phyloP scores from a whole-genome alignment of 2,113 vertebrate genomes.

The Tragelaphus strepsiceros region DNA sequence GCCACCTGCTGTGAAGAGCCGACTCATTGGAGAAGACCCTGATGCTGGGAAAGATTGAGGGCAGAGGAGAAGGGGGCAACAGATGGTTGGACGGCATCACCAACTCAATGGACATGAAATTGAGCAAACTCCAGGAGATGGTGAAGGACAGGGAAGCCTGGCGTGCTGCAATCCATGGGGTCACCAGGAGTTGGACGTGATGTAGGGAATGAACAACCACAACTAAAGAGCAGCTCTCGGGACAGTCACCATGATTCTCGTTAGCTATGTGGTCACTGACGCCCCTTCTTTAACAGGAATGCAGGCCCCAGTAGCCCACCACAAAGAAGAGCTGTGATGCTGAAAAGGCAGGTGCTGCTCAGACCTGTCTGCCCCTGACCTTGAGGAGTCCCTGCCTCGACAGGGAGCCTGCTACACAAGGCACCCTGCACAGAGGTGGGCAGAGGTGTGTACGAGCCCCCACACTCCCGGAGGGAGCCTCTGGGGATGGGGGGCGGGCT shows the following conservation, averaged over 20 bases:
- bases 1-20: not conserved
- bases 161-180: not conserved
- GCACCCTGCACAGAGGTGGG: not conserved
- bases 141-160: not conserved
- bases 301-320: not conserved
- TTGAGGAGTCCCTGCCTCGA: not conserved
- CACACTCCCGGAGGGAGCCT: not conserved
- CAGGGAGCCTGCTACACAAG: not conserved
- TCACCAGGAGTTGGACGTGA: not conserved
- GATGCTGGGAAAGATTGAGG: not conserved
- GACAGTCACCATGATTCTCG: accelerated
- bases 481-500: not conserved
- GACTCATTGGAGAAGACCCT: not conserved
- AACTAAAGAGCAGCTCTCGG: not conserved
- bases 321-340: not conserved
- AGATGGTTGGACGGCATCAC: not conserved
- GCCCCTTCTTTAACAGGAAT: not conserved
- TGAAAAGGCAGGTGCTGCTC: not conserved
- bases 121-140: not conserved
- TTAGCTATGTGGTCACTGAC: accelerated
- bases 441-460: not conserved
- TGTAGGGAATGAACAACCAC: accelerated
- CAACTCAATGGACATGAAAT: not conserved
- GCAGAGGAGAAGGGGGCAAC: not conserved
- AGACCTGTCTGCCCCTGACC: not conserved